A percentile compares a stretch with the other conserved stretches of the same genome.
phyloP scores from a whole-genome alignment of 2,888 invertebrate species.

The Cryptocephalus primarius region DNA sequence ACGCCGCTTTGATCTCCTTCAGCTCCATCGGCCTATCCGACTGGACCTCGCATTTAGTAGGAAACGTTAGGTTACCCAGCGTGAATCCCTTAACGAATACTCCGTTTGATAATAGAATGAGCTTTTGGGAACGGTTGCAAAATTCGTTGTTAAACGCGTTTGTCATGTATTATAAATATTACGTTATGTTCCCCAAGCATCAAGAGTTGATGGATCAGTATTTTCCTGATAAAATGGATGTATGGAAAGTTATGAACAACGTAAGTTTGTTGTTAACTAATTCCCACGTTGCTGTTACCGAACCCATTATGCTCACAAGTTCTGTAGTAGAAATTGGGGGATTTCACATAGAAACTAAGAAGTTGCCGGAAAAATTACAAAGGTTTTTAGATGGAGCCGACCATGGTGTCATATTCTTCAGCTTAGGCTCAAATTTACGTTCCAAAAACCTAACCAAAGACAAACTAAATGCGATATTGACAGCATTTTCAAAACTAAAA shows the following conservation, averaged over 20 bases:
- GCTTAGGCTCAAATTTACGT: slow-evolving; percentile 35
- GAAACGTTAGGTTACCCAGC: slow-evolving; percentile 37
- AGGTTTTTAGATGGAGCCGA: slow-evolving; percentile 28
- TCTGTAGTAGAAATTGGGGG: slow-evolving; percentile 46
- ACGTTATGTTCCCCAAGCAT: slow-evolving; percentile 16
- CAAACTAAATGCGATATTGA: slow-evolving; percentile 23
- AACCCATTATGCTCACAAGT: slow-evolving; percentile 39
- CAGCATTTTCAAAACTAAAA: slow-evolving; percentile 30
- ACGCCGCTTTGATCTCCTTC: slow-evolving; percentile 23
- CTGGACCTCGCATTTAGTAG: slow-evolving; percentile 38
- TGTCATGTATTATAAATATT: slow-evolving; percentile 17
- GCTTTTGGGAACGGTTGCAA: slow-evolving; percentile 41
- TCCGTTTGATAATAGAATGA: slow-evolving; percentile 36
- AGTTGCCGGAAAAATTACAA: slow-evolving; percentile 25
- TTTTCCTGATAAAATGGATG: slow-evolving; percentile 22
- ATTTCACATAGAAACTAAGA: slow-evolving; percentile 30
- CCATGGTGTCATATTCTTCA: slow-evolving; percentile 33
- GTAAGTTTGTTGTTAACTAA: slow-evolving; percentile 24
- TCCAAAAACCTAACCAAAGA: slow-evolving; percentile 25
- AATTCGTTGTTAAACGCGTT: slow-evolving; percentile 37
- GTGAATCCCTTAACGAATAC: slow-evolving; percentile 39
- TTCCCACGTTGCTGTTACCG: slow-evolving; percentile 41
- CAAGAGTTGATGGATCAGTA: slow-evolving; percentile 21
- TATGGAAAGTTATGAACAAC: slow-evolving; percentile 22
- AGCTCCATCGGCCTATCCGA: slow-evolving; percentile 36